Percentiles rank a stretch among this genome's conserved stretches.
These are phyloP conservation scores for Lepidurus packardi DNA, from an alignment of 1,140 invertebrate species.

Conservation along the genomic window DNA sequence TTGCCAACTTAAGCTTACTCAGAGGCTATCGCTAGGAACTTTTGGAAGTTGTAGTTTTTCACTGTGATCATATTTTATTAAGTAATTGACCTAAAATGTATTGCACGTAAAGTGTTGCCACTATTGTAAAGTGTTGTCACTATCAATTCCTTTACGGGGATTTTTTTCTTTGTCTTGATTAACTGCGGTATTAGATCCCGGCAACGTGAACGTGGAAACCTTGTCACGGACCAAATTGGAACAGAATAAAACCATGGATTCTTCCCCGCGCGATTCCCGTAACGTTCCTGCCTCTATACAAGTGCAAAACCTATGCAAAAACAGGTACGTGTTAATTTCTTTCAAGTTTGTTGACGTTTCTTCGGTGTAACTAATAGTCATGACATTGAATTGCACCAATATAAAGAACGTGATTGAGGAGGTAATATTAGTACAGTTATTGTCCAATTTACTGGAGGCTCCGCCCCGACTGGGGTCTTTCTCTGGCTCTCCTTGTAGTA, in stretches of 20 bases:
- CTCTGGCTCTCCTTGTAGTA: no score
- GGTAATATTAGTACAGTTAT: no score
- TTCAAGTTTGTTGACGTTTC: not conserved
- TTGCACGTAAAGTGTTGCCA: not conserved
- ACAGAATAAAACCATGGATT: not conserved
- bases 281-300: constrained; percentile 27
- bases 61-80: not conserved
- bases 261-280: constrained; percentile 1
- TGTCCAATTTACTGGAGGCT: no score
- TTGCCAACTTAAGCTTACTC: not conserved
- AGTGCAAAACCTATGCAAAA: constrained; percentile 26
- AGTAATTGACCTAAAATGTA: not conserved
- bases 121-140: no score
- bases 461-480: no score
- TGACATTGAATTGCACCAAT: constrained; percentile 17
- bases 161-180: not conserved
- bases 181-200: not conserved
- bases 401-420: not conserved
- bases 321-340: not conserved
- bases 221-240: not conserved
- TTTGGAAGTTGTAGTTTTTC: no score
- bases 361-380: not conserved
- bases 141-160: not conserved
- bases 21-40: not conserved
- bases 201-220: constrained; percentile 5